Evolutionary conservation across 2,888 invertebrate genomes (phyloP).

Genomic region (Elaeidobius kamerunicus): DNA sequence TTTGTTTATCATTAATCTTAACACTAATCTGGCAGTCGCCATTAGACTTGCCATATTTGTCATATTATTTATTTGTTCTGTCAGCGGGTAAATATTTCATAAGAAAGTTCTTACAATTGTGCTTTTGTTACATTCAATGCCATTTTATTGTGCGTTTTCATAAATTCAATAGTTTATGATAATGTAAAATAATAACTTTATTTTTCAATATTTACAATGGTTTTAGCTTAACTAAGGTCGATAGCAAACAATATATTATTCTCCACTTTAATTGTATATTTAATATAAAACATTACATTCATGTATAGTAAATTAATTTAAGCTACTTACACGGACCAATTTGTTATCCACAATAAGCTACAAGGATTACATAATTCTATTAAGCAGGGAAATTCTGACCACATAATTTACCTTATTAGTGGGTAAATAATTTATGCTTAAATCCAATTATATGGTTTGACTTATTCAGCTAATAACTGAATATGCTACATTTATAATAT

Average conservation of each 20-base stretch:
- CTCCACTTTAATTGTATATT: no score
- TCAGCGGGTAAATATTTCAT: background rate
- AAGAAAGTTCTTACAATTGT: background rate
- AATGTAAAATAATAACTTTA: no score
- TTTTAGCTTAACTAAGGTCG: no score
- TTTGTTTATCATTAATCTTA: constrained; percentile 6
- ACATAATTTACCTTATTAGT: constrained; percentile 8
- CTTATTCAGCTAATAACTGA: background rate
- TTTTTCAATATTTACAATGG: no score
- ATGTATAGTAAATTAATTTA: background rate
- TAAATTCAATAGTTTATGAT: no score
- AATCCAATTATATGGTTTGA: background rate
- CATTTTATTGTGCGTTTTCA: no score
- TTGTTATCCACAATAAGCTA: constrained; percentile 9
- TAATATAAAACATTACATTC: no score
- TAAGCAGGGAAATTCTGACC: constrained; percentile 6
- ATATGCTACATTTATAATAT: background rate
- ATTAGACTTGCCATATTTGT: background rate
- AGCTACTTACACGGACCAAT: background rate
- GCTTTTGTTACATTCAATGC: no score
- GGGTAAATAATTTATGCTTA: constrained; percentile 4
- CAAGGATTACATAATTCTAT: constrained; percentile 9
- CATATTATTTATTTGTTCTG: background rate
- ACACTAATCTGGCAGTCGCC: background rate
- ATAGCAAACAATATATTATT: no score